Base-by-base conservation (phyloP, 2,113 vertebrate genomes). In the Psephotus haematonotus region DNA sequence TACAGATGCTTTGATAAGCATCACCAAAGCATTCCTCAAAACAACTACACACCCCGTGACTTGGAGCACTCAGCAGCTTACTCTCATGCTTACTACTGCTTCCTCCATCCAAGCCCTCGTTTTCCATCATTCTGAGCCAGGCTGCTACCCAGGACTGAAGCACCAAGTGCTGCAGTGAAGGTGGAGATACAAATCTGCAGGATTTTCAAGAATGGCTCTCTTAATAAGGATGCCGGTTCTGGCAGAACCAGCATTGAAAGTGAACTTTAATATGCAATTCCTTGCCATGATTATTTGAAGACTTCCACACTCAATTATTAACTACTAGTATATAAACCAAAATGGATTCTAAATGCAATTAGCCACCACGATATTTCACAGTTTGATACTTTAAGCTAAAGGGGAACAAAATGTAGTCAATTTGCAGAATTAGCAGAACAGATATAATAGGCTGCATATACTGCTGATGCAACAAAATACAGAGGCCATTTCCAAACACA, bases 401-500 rank as follows among this genome's bases (percentile, higher is more conserved):
- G 52, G 44, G 55, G 79, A 59, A 83, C 82, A 46, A 69, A 84
- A 76, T 6, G 17, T 1, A 80, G 41, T 11, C n/a, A 71, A 35
- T 70, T 5, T 70, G 64, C 39, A 69, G 64, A 43, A 86, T 64
- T 43, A 91, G 84, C 75, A 95, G 35, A 60, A 77, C 3, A 63
- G n/a, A 57, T 41, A 64, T 10, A 27, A 31, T 14, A 57, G 79
- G 74, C 39, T 43, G 27, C 35, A 62, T 27, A 41, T 17, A 60
- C 37, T 72, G 87, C 92, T 95, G 94, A 94, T 1, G 23, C 50
- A 53, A 75, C 59, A 92, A 64, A 71, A 63, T 31, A 84, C 27
- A 44, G 89, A 81, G 77, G 88, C 39, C 57, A 41, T 69, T 93
- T 79, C 95, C 86, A 93, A 90, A 52, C 50, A 53, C 86, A 86